A percentile compares a stretch with the other conserved stretches of the same genome.
These are phyloP conservation scores for Piscicola geometra DNA, from an alignment of 2,888 invertebrate species.

Conservation along the genomic window DNA sequence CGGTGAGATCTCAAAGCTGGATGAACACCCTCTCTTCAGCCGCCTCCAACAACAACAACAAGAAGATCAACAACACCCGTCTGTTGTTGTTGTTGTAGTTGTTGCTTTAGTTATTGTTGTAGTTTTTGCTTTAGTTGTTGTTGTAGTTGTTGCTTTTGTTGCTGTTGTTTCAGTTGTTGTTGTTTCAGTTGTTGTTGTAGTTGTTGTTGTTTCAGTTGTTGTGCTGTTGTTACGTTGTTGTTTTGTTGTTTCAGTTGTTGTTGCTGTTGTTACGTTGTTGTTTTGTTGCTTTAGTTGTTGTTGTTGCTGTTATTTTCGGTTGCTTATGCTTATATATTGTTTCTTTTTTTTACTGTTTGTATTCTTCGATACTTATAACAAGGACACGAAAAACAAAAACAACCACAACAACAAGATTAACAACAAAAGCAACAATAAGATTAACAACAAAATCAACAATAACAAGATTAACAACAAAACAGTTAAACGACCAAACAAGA, in stretches of 20 bases:
- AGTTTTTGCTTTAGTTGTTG: conserved; percentile 4
- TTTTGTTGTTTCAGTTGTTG: neutral
- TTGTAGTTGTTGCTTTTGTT: neutral
- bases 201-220: neutral
- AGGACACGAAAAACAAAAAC: no score
- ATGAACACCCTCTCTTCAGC: conserved; percentile 81
- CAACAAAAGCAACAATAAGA: no score
- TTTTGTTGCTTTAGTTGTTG: neutral
- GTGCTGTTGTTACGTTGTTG: neutral
- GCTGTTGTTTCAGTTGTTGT: neutral
- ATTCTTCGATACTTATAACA: no score
- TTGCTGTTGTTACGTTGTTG: neutral
- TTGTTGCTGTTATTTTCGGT: conserved; percentile 29
- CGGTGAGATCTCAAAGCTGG: conserved; percentile 65
- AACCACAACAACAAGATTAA: no score
- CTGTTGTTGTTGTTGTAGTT: neutral
- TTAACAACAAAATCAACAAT: no score
- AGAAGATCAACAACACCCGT: neutral
- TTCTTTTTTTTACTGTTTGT: no score
- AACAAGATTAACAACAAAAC: no score
- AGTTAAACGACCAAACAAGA: conserved; percentile 29
- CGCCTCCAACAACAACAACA: conserved; percentile 55
- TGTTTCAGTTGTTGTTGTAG: neutral
- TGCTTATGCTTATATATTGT: no score
- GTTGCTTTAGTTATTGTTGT: neutral